Base-by-base conservation (phyloP, 2,888 invertebrate species). In the Sturmia bella region DNA sequence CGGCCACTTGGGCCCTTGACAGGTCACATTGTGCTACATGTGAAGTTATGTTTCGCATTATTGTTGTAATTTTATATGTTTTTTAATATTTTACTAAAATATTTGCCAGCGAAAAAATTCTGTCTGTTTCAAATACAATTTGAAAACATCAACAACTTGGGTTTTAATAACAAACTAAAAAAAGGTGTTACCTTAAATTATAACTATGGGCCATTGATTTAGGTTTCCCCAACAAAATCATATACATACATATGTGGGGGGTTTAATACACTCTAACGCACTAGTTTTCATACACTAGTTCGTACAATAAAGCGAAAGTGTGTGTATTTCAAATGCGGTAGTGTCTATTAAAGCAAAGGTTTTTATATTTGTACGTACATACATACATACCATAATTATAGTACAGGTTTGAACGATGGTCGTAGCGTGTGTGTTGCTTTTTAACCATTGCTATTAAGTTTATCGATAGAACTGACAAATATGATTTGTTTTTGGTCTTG, bases 171-270 rank as follows among this genome's bases (percentile, higher is more conserved):
- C 19, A 17, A 69, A 69, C 45, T 21, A 57, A 43, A 54, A 39
- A 56, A 24, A 64, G 48, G 45, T 56, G 64, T 64, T 48, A 19
- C 56, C 56, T 74, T 48, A 74, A 64, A 64, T 64, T 64, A 13
- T 61, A 56, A 45, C 9, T 59, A 72, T 12, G 24, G 27, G 37
- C 48, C 32, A 45, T 74, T 74, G 63, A 74, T 54, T 56, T 45
- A 56, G 54, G 56, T 74, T 74, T 64, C 39, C 74, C 64, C 39
- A 56, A 21, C 64, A 37, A 48, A 64, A 24, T 27, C 4, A 32
- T 32, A 7, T 32, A 7, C 32, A 32, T 7, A 15, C 13, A 3
- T 11, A n/a, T n/a, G n/a, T n/a, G n/a, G 21, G n/a, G 41, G 6
- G 21, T n/a, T 15, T 52, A 19, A 1, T 52, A 52, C 50, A 32